Base-by-base conservation (phyloP, 2,888 invertebrate genomes). In the Halictus ligatus region DNA sequence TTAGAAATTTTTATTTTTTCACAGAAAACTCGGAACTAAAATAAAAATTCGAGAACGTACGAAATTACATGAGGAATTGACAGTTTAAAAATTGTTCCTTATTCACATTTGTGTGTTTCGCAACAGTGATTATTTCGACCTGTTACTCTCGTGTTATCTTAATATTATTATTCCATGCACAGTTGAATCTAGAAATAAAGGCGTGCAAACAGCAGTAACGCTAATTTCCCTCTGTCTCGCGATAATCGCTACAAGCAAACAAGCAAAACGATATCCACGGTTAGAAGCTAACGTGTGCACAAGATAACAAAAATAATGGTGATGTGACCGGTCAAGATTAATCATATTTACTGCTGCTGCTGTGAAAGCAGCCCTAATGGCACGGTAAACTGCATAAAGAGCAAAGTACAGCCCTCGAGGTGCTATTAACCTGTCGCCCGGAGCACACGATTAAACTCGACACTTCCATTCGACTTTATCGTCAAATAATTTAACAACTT, bases 391-490 rank as follows among this genome's bases (percentile, higher is more conserved):
- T 60, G 60, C 60, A 60, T 60, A 60, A 60, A 29, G 60, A 29
- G 60, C 29, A 60, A 60, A 60, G 60, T 60, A 60, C 60, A 60
- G 25, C n/a, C 60, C 60, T 25, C 25, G 60, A 13, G 25, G 29
- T 25, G 60, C 25, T 25, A 60, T 60, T 60, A 60, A 60, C 25
- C 60, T 25, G 60, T 60, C 60, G 25, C 29, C 25, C 60, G 60
- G 25, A 60, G 60, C 60, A 15, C 25, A 60, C 60, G 29, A 60
- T 25, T 25, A 60, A 25, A 25, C 60, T 25, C 60, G 60, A 60
- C 60, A 69, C 69, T 69, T 40, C 18, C 69, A 60, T 60, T 60
- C 60, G 25, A 60, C 25, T 60, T 60, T 60, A 60, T 60, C 60
- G 25, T 5, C 60, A 7, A 60, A 60, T 60, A 60, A 60, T 60